These are phyloP conservation scores for Ypsolopha sequella DNA, from an alignment of 2,888 invertebrate species.

Conservation along the genomic window DNA sequence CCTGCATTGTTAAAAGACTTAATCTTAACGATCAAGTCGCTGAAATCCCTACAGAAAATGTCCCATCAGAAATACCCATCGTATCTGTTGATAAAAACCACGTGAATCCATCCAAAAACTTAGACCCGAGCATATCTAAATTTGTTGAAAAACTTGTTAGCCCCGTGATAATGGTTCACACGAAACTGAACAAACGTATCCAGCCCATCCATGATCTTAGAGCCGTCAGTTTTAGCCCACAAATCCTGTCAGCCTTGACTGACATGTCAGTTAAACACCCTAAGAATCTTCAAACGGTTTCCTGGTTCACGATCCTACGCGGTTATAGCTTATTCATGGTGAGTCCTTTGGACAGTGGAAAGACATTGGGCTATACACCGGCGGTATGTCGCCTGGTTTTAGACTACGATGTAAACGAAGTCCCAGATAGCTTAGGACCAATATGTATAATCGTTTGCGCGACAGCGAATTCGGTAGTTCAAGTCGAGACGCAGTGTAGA, in stretches of 20 bases:
- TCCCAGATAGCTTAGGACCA: slow-evolving; percentile 66
- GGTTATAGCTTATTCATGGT: slow-evolving; percentile 76
- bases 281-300: slow-evolving; percentile 73
- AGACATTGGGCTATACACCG: slow-evolving; percentile 79
- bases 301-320: slow-evolving; percentile 78
- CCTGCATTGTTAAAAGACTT: slow-evolving; percentile 1
- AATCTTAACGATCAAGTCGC: slow-evolving; percentile 2
- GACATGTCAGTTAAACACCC: slow-evolving; percentile 43
- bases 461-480: slow-evolving; percentile 66
- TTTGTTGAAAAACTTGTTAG: slow-evolving; percentile 53
- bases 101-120: slow-evolving; percentile 49
- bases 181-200: slow-evolving; percentile 39
- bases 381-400: slow-evolving; percentile 73
- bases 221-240: slow-evolving; percentile 38
- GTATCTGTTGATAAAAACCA: slow-evolving; percentile 12
- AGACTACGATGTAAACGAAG: slow-evolving; percentile 34
- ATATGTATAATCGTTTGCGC: slow-evolving; percentile 76
- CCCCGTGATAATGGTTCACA: slow-evolving; percentile 53
- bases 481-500: slow-evolving; percentile 45
- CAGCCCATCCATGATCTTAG: slow-evolving; percentile 31
- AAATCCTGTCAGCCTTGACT: slow-evolving; percentile 34
- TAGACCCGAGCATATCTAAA: slow-evolving; percentile 38
- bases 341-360: slow-evolving; percentile 72
- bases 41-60: background rate
- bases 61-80: background rate